These are phyloP conservation scores for Crax fasciolata DNA, from an alignment of 2,797 vertebrate species.

Conservation along the genomic window DNA sequence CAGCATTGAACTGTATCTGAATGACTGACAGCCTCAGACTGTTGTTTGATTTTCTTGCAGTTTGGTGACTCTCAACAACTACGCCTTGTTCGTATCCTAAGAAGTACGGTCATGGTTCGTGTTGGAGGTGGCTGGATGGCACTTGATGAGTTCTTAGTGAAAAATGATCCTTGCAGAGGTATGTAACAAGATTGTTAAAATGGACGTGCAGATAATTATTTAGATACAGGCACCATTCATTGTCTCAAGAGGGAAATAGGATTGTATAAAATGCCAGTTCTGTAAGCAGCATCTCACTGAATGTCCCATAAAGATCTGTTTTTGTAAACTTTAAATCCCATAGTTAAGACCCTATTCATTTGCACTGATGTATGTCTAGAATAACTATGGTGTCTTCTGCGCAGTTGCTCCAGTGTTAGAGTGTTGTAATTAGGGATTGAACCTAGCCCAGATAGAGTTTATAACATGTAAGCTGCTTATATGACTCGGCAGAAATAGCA, in stretches of 20 bases:
- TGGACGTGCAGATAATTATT: neutral
- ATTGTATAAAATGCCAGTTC: slow-evolving; percentile 43
- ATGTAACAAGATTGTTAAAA: slow-evolving; percentile 67
- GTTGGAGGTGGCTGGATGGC: slow-evolving; percentile 99
- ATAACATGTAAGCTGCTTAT: neutral
- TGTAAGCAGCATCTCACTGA: slow-evolving; percentile 54
- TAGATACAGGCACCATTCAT: slow-evolving; percentile 11
- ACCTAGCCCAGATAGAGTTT: neutral
- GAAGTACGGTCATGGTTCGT: slow-evolving; percentile 99
- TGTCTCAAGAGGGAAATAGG: slow-evolving; percentile 24
- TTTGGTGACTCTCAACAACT: slow-evolving; percentile 99
- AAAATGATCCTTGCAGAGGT: slow-evolving; percentile 99
- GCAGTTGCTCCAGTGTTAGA: neutral
- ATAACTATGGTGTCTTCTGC: slow-evolving; percentile 36
- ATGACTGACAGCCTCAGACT: slow-evolving; percentile 43
- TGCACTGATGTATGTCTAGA: slow-evolving; percentile 35
- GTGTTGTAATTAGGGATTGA: slow-evolving; percentile 2
- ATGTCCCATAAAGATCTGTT: slow-evolving; percentile 11
- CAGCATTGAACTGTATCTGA: neutral
- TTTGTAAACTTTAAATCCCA: slow-evolving; percentile 52
- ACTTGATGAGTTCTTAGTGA: slow-evolving; percentile 98
- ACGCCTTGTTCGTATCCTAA: slow-evolving; percentile 95
- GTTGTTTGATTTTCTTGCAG: slow-evolving; percentile 81
- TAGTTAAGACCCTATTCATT: slow-evolving; percentile 20
- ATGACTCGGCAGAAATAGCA: slow-evolving; percentile 30